Base-by-base conservation (phyloP, 1,140 invertebrate genomes). In the Heliconius hermathena region DNA sequence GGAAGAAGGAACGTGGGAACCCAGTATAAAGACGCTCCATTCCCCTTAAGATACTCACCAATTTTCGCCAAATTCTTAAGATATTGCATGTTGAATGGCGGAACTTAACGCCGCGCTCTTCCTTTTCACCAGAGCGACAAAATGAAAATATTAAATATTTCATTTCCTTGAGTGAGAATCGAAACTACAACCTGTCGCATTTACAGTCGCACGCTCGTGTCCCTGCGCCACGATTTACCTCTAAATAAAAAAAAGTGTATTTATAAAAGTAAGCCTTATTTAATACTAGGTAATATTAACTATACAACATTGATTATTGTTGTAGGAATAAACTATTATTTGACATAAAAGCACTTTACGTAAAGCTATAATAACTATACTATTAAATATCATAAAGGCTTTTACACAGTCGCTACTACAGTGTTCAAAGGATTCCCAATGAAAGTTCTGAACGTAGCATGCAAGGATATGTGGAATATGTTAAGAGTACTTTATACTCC, bases 381-480 rank as follows among this genome's bases (percentile, higher is more conserved):
- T 66, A n/a, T 29, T 29, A 46, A 46, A 46, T 46, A 66, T 29
- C 16, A 66, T 66, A 29, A 26, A 66, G 60, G 22, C 60, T 66
- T 26, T 66, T 66, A 66, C 26, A 66, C 60, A 66, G 29, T 66
- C 11, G 60, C 60, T 13, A 16, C 57, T 60, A 22, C 52, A 60
- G n/a, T 22, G 20, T 60, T 60, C n/a, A 66, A 66, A 66, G 22
- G 26, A 66, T 66, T 29, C 22, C 13, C 60, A 26, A 29, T 66
- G 13, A 29, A 13, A 66, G 54, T 60, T 57, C 18, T 9, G 54
- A 57, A 3, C 54, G 8, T 57, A 9, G 3, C 8, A 3, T 57
- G 20, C 54, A 57, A 57, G 54, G 54, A 57, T 57, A 57, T 57
- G n/a, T 57, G 54, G 26, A 66, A 66, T 26, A 66, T 66, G 60